A percentile compares a stretch with the other conserved stretches of the same genome.
phyloP scores from a whole-genome alignment of 2,113 vertebrate genomes.

The Accipiter virgatus region DNA sequence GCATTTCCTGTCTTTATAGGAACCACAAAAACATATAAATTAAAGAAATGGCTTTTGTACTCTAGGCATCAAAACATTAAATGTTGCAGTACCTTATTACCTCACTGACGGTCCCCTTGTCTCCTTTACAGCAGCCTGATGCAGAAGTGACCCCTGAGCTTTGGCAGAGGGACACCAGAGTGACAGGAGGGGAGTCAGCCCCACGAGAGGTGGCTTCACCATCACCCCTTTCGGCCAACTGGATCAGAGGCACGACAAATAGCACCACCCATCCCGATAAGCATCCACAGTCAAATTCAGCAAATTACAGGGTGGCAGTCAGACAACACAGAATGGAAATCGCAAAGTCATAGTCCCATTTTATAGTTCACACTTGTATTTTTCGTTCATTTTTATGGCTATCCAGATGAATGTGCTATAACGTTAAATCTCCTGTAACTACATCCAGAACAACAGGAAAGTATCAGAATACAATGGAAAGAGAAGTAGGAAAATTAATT shows the following conservation, averaged over 20 bases:
- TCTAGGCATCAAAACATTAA: neutral
- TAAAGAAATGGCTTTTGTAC: neutral
- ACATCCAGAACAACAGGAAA: neutral
- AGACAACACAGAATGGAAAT: neutral
- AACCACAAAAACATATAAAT: neutral
- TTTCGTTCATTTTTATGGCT: neutral
- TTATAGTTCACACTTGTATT: neutral
- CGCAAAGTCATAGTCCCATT: neutral
- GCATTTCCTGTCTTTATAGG: neutral
- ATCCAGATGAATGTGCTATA: neutral
- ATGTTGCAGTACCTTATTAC: neutral
- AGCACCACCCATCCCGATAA: neutral
- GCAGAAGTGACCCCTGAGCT: neutral
- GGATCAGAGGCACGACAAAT: neutral
- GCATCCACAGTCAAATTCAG: neutral
- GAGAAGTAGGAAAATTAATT: neutral
- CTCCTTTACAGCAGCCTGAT: neutral
- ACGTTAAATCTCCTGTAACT: neutral
- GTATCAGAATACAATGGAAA: neutral
- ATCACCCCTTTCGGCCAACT: rapidly evolving
- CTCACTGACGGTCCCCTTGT: rapidly evolving
- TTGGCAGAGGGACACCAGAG: neutral
- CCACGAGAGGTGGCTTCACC: neutral
- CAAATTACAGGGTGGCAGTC: neutral
- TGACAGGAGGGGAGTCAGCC: neutral